Base-by-base conservation (phyloP, 2,888 invertebrate species). In the Pilophorus perplexus region DNA sequence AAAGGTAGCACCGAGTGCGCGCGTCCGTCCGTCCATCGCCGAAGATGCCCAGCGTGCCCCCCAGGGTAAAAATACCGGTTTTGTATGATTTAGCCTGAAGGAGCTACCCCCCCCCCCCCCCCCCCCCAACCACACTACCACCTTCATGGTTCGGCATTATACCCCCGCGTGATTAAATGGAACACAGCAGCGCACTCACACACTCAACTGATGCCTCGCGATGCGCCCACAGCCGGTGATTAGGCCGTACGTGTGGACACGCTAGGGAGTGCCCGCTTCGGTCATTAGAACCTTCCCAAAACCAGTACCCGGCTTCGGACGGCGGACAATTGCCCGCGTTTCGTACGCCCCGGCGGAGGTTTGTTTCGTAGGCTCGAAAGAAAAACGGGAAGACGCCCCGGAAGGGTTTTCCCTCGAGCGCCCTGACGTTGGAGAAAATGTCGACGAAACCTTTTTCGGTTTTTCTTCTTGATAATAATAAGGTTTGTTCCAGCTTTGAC, bases 111-210 rank as follows among this genome's bases (percentile, higher is more conserved):
- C 52, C 25, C 46, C 25, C 23, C 25, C 46, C 25, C 46, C 25
- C 46, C 57, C n/a, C n/a, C n/a, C n/a, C n/a, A n/a, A n/a, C n/a
- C n/a, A n/a, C n/a, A n/a, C n/a, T n/a, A n/a, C n/a, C n/a, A n/a
- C n/a, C n/a, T n/a, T n/a, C n/a, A n/a, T n/a, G n/a, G n/a, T 18
- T 37, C 57, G 57, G 57, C 57, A 57, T 57, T 57, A 57, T 40
- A 57, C 57, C 57, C n/a, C n/a, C n/a, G n/a, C n/a, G 57, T 38
- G 57, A 57, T 57, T 57, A 57, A 57, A 57, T 57, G 57, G 57
- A 38, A 40, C 57, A 57, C 57, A 57, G n/a, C 57, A 57, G 18
- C 23, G 38, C 57, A n/a, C 38, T 22, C 10, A 28, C 37, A 54
- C 37, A 54, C 28, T 20, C 28, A 16, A 27, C 20, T 5, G 54